phyloP scores from a whole-genome alignment of 2,888 invertebrate genomes.

The Drosophila koepferae region DNA sequence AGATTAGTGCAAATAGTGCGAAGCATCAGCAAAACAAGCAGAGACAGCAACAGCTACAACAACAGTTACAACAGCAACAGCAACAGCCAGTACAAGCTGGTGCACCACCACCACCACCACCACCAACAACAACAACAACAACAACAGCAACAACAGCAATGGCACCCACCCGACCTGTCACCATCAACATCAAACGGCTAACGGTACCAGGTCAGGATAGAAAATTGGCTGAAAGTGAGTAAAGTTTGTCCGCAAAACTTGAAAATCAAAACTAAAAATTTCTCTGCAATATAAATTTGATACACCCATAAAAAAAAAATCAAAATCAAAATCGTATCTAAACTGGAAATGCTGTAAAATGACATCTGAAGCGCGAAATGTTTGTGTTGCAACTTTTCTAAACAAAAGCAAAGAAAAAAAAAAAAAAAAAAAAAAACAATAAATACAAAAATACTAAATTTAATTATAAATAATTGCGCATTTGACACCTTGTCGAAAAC shows the following conservation, averaged over 20 bases:
- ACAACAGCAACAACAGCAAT: conserved; percentile 39
- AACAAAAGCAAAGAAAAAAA: conserved; percentile 47
- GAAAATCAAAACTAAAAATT: conserved; percentile 42
- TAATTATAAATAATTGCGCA: conserved; percentile 59
- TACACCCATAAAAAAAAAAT: conserved; percentile 48
- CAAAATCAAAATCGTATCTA: conserved; percentile 44
- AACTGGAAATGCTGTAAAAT: conserved; percentile 74
- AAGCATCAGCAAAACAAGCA: conserved; percentile 78
- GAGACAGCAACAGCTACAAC: conserved; percentile 76
- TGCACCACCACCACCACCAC: conserved; percentile 35
- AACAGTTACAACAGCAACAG: conserved; percentile 48
- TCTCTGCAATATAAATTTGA: conserved; percentile 59
- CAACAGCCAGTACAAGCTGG: conserved; percentile 27
- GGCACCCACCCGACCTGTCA: conserved; percentile 68
- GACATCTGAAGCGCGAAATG: conserved; percentile 75
- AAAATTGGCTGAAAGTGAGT: conserved; percentile 85
- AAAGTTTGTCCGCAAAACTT: conserved; percentile 76
- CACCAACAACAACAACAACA: conserved; percentile 36
- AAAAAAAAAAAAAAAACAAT: conserved; percentile 21
- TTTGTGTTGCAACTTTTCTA: conserved; percentile 79
- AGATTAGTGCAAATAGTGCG: conserved; percentile 71
- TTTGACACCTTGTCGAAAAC: conserved; percentile 67
- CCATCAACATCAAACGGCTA: conserved; percentile 80
- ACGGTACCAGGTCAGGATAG: conserved; percentile 84
- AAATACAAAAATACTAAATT: conserved; percentile 21